Percentiles rank a stretch among this genome's conserved stretches.
Evolutionary conservation across 2,113 vertebrate genomes (phyloP).

Genomic region (Neotoma lepida): DNA sequence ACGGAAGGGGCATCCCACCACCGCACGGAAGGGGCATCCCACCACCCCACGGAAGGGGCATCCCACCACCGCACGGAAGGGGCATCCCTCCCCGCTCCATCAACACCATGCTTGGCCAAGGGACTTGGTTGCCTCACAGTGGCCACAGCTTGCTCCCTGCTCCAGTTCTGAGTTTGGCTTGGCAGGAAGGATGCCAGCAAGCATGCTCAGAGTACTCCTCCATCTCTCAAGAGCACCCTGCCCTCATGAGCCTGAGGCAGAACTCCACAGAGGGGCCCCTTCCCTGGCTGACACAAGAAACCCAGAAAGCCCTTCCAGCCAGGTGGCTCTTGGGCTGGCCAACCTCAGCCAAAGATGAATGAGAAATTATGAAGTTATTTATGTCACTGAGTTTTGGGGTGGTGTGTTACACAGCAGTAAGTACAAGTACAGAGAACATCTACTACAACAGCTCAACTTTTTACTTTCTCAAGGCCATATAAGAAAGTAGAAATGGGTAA

Average conservation of each 20-base stretch:
- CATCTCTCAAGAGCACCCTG: not conserved
- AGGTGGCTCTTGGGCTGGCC: not conserved
- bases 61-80: not conserved
- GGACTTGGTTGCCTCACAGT: not conserved
- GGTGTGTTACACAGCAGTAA: not conserved
- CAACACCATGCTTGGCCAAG: not conserved
- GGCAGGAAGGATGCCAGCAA: not conserved
- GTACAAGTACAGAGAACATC: not conserved
- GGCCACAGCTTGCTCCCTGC: no score
- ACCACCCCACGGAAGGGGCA: no score
- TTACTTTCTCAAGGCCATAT: not conserved
- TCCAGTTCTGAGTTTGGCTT: not conserved
- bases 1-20: no score
- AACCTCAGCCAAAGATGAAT: not conserved
- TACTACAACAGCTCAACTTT: not conserved
- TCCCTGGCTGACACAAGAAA: not conserved
- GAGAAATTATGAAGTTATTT: not conserved
- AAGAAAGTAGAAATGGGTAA: not conserved
- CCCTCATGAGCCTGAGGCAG: not conserved
- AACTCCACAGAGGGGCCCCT: not conserved
- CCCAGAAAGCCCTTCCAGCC: not conserved
- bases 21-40: no score
- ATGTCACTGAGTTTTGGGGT: not conserved
- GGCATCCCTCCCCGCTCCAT: not conserved
- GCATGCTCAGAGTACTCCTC: not conserved